Percentiles rank a stretch among this genome's conserved stretches.
Evolutionary conservation across 2,888 invertebrate genomes (phyloP).

Genomic region (Cantharis flavilabris): DNA sequence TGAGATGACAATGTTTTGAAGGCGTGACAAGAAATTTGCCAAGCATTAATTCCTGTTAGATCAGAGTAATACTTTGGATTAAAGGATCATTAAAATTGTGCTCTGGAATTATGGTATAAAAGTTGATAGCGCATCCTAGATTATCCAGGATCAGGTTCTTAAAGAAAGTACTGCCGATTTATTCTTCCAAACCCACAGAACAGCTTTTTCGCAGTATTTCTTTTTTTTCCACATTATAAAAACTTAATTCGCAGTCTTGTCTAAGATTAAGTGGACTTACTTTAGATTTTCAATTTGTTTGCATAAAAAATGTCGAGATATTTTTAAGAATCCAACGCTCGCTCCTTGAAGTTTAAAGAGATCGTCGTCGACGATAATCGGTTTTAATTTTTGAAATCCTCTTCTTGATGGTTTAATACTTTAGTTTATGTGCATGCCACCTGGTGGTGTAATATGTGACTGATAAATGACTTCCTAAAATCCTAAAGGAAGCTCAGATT

Average conservation of each 20-base stretch:
- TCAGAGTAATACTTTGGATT: slow-evolving; percentile 56
- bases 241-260: slow-evolving; percentile 20
- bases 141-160: slow-evolving; percentile 55
- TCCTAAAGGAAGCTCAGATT: slow-evolving; percentile 55
- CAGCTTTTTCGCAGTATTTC: slow-evolving; percentile 17
- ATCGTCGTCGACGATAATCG: background rate
- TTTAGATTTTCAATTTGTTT: background rate
- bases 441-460: slow-evolving; percentile 52
- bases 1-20: slow-evolving; percentile 45
- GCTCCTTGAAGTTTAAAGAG: slow-evolving; percentile 5
- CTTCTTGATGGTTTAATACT: slow-evolving; percentile 12
- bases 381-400: background rate
- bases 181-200: slow-evolving; percentile 31
- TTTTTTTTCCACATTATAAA: slow-evolving; percentile 14
- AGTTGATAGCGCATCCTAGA: slow-evolving; percentile 58
- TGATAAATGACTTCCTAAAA: slow-evolving; percentile 58
- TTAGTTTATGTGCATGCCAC: slow-evolving; percentile 52
- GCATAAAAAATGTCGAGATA: slow-evolving; percentile 6
- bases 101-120: slow-evolving; percentile 58
- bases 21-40: slow-evolving; percentile 53
- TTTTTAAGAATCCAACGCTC: background rate
- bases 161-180: slow-evolving; percentile 50
- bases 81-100: slow-evolving; percentile 58
- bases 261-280: slow-evolving; percentile 10
- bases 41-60: slow-evolving; percentile 56